Conservation (phyloP, 2,113 vertebrate genomes). For the Crotalus helleri region DNA sequence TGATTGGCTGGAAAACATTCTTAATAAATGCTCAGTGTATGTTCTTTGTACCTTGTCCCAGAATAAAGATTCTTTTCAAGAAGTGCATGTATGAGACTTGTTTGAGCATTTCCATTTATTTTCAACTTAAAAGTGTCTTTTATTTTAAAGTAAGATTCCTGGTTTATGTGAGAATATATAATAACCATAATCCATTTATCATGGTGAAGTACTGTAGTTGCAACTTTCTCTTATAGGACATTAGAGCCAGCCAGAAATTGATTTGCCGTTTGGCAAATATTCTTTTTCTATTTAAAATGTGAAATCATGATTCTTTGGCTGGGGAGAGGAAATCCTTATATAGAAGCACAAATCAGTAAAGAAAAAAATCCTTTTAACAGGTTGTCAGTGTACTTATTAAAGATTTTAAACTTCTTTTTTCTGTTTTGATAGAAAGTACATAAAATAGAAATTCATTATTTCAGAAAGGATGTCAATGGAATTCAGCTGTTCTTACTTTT, state of each 20-base stretch:
- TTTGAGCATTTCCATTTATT: neutral
- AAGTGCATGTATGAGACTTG: neutral
- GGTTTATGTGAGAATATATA: neutral
- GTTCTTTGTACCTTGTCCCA: neutral
- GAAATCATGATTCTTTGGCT: slow-evolving; percentile 19
- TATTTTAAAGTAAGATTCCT: neutral
- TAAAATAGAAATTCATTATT: slow-evolving; percentile 65
- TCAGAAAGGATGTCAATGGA: slow-evolving; percentile 60
- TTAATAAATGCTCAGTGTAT: neutral
- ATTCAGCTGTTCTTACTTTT: slow-evolving; percentile 66
- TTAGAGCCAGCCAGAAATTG: neutral
- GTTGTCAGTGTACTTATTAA: slow-evolving; percentile 11
- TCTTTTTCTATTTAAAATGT: slow-evolving; percentile 38
- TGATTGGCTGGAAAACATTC: neutral
- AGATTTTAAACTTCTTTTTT: slow-evolving; percentile 52
- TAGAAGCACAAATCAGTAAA: slow-evolving; percentile 8
- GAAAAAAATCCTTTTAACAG: slow-evolving; percentile 39
- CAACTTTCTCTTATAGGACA: neutral
- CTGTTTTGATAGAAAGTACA: slow-evolving; percentile 32
- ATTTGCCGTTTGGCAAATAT: slow-evolving; percentile 31
- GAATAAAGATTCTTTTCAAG: neutral
- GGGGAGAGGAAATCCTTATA: slow-evolving; percentile 14
- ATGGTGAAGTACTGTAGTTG: neutral
- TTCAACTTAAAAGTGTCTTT: neutral
- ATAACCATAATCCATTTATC: neutral